Evolutionary conservation across 2,888 invertebrate species (phyloP), one percentile per base, ranked within the genome.

Genomic region (Parascotia fuliginaria): DNA sequence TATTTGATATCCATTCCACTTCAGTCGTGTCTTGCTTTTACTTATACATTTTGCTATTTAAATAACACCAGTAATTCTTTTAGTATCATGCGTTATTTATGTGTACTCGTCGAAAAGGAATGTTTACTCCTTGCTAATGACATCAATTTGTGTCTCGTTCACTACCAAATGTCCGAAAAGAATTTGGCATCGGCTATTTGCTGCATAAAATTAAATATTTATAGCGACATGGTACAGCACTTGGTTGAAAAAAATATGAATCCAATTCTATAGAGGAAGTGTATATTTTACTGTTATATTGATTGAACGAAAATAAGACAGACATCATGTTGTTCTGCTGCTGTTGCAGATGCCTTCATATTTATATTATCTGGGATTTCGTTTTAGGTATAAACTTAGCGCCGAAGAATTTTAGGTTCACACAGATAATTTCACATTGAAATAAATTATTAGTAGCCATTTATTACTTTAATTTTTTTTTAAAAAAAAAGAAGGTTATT

Each of bases 51-150:
- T n/a, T 19, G 0, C 32, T 42, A 31, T 47, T 19, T 29, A 54
- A 24, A 54, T 43, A 34, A 42, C 55, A 58, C 42, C 34, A 61
- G 68, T 68, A 57, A 70, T 75, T n/a, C n/a, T n/a, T 79, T 77
- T 77, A 84, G 85, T 84, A 80, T 75, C 67, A 65, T 60, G 65
- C 65, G 67, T 75, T 79, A 77, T 78, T 79, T 70, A 61, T 70
- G 65, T 49, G 55, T 65, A 63, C 63, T 70, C 72, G 79, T 78
- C 75, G 71, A 71, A 49, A 46, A 59, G 75, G 85, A 87, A 85
- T 88, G 79, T 73, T 75, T 75, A 72, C 76, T 79, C 70, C 79
- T 75, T 77, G 73, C 77, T 87, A 86, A 89, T 85, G 87, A 86
- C 76, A 67, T 68, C 71, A 77, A 81, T 83, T 81, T 77, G 79